Evolutionary conservation across 2,888 invertebrate genomes (phyloP).

Genomic region (Spatulosminthurus flaviceps): DNA sequence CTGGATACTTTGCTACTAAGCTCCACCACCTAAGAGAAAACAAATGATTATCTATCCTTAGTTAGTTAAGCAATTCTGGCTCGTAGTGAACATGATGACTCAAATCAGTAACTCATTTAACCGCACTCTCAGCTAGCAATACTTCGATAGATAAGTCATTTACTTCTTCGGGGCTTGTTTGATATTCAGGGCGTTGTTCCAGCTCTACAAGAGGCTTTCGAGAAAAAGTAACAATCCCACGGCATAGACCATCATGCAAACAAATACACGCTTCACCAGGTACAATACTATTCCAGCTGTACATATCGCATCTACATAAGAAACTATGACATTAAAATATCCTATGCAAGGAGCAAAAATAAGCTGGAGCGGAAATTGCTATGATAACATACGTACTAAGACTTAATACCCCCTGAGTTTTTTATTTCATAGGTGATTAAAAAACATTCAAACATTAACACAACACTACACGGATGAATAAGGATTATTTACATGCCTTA

Average conservation of each 20-base stretch:
- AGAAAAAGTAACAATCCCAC: not conserved
- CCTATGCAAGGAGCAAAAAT: not conserved
- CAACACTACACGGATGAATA: too few species aligned
- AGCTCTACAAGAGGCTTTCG: not conserved
- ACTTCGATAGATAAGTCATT: not conserved
- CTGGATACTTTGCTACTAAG: too few species aligned
- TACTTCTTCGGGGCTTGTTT: not conserved
- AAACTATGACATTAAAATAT: not conserved
- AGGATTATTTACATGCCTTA: slow-evolving; percentile 15
- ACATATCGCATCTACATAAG: not conserved
- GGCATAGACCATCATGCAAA: not conserved
- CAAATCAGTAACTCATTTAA: too few species aligned
- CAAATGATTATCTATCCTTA: too few species aligned
- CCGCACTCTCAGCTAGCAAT: too few species aligned
- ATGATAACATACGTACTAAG: slow-evolving; percentile 32
- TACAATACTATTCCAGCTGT: not conserved
- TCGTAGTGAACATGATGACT: too few species aligned
- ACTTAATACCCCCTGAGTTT: not conserved
- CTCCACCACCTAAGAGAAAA: too few species aligned
- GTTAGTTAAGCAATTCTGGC: too few species aligned
- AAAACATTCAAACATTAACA: not conserved
- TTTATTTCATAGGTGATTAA: not conserved
- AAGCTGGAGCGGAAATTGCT: slow-evolving; percentile 42
- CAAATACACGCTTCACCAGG: not conserved
- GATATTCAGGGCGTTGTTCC: slow-evolving; percentile 1